Percentiles rank a stretch among this genome's conserved stretches.
These are phyloP conservation scores for Pristionchus exspectatus DNA, from an alignment of 2,888 invertebrate genomes.

Conservation along the genomic window DNA sequence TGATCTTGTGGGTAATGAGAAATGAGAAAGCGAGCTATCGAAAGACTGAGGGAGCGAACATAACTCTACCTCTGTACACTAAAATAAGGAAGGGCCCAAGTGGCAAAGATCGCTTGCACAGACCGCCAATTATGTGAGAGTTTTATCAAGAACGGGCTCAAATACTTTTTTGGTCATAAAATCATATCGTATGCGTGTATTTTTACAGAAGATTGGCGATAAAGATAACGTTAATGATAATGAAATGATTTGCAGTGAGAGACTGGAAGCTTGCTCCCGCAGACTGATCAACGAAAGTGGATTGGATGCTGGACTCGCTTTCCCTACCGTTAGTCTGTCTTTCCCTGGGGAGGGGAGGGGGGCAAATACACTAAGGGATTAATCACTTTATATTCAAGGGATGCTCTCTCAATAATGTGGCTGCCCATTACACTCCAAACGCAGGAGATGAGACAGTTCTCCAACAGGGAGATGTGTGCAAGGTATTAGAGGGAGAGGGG, in stretches of 20 bases:
- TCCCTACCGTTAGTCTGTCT: conserved; percentile 88
- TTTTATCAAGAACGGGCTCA: too few species aligned
- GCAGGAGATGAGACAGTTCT: conserved; percentile 96
- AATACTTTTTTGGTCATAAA: too few species aligned
- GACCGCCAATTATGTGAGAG: too few species aligned
- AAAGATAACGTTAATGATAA: conserved; percentile 20
- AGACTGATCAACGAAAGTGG: conserved; percentile 95
- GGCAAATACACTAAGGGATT: too few species aligned
- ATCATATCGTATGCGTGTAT: neutral
- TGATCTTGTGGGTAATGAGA: too few species aligned
- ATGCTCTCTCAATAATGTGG: conserved; percentile 98
- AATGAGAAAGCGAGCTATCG: too few species aligned
- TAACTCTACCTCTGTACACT: too few species aligned
- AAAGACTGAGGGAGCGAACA: too few species aligned
- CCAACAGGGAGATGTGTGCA: conserved; percentile 96
- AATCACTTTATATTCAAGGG: conserved; percentile 80
- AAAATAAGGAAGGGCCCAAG: too few species aligned
- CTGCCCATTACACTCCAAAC: conserved; percentile 99
- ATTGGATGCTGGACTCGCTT: conserved; percentile 89
- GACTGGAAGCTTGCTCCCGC: conserved; percentile 92
- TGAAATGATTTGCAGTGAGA: conserved; percentile 83
- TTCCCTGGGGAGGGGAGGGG: neutral
- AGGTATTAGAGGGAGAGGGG: conserved; percentile 84
- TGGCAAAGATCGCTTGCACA: too few species aligned
- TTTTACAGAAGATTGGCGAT: neutral